Percentiles rank a stretch among this genome's conserved stretches.
Conservation (phyloP, 37 sponge, comb jelly and placozoan species). For the Oscarella lobularis region DNA sequence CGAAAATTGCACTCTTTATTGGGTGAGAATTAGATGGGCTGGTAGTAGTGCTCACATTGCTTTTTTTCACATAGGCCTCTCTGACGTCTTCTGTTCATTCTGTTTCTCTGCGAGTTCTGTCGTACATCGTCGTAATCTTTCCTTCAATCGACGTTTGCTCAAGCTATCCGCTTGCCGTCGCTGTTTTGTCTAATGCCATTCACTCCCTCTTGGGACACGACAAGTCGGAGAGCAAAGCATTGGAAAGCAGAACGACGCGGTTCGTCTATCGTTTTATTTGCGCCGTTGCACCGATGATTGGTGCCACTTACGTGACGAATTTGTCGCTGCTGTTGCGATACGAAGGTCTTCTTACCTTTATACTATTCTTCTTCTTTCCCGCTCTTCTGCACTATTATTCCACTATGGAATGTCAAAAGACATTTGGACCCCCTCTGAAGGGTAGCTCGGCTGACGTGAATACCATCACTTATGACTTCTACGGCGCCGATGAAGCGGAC, state of each 20-base stretch:
- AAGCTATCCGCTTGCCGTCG: conserved; percentile 62
- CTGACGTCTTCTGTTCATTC: conserved; percentile 1
- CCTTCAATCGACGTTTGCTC: conserved; percentile 80
- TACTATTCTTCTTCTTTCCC: conserved; percentile 62
- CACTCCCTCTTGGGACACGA: conserved; percentile 58
- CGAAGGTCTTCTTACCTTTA: conserved; percentile 69
- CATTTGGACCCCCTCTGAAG: conserved; percentile 8
- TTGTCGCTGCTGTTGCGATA: conserved; percentile 63
- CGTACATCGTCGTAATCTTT: conserved; percentile 76
- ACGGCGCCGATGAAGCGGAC: not conserved
- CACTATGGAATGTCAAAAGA: conserved; percentile 29
- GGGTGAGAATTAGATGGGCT: conserved; percentile 14
- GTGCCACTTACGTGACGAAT: conserved; percentile 55
- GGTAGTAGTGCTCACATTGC: not conserved
- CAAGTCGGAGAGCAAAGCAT: conserved; percentile 10
- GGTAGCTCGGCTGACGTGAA: not conserved
- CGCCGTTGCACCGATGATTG: conserved; percentile 43
- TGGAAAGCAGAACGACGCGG: not conserved
- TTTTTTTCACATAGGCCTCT: conserved; percentile 17
- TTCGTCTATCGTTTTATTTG: conserved; percentile 15
- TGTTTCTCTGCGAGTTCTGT: conserved; percentile 32
- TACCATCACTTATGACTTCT: not conserved
- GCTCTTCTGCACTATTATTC: conserved; percentile 52
- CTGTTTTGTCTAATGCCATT: conserved; percentile 50
- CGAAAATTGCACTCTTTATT: conserved; percentile 71